Conservation (phyloP, 2,113 vertebrate genomes). For the Megaceryle torquata region DNA sequence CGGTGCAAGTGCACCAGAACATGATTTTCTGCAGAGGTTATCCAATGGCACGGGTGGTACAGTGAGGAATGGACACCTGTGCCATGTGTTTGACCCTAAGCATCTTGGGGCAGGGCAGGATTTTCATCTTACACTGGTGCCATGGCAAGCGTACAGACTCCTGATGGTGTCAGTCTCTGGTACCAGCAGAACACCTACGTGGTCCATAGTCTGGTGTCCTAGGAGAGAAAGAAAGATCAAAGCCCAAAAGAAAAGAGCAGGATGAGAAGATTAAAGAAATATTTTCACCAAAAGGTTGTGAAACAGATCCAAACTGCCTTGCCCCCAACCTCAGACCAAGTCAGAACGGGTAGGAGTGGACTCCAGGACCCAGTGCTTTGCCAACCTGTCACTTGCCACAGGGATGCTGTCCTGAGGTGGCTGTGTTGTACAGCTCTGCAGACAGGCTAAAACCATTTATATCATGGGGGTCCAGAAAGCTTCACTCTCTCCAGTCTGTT, state of each 20-base stretch:
- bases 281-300: neutral
- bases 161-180: neutral
- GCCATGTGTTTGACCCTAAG: neutral
- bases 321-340: neutral
- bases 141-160: neutral
- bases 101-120: neutral
- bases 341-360: neutral
- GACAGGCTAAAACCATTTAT: neutral
- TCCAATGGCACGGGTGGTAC: accelerated
- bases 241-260: neutral
- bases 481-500: neutral
- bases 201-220: neutral
- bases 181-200: neutral
- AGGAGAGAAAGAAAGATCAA: neutral
- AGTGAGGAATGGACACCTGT: neutral
- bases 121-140: neutral
- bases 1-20: neutral
- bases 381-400: neutral
- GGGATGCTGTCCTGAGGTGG: neutral
- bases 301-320: neutral
- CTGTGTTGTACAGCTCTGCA: neutral
- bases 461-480: neutral
- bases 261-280: neutral
- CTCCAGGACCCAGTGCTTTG: neutral
- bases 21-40: neutral